These are phyloP conservation scores for Tiliacea aurago DNA, from an alignment of 2,888 invertebrate genomes.

Conservation along the genomic window DNA sequence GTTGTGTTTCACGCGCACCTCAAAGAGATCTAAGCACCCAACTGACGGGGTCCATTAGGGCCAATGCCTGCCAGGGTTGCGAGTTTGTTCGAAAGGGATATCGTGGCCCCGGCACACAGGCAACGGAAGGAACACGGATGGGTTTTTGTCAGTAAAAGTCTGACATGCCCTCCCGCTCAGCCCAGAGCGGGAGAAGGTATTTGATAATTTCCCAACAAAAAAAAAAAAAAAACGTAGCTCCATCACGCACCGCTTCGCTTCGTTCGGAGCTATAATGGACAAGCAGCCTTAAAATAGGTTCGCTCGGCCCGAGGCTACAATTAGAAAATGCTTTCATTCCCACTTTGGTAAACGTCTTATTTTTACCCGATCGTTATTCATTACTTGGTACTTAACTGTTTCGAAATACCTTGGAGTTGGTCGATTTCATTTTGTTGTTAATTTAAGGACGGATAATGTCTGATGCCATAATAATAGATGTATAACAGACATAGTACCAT, in stretches of 20 bases:
- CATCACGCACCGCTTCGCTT: background rate
- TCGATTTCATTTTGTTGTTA: constrained; percentile 16
- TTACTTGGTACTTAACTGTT: constrained; percentile 41
- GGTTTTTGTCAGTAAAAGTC: too few relatives aligned
- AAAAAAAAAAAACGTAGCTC: too few relatives aligned
- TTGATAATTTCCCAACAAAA: too few relatives aligned
- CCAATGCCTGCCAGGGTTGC: too few relatives aligned
- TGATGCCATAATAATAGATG: background rate
- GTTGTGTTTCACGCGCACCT: too few relatives aligned
- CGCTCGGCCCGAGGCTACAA: constrained; percentile 48
- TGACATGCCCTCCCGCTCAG: too few relatives aligned
- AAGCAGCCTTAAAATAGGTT: constrained; percentile 4
- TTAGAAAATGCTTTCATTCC: constrained; percentile 42
- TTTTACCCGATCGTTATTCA: constrained; percentile 55
- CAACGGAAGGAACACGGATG: too few relatives aligned
- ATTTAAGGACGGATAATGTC: background rate
- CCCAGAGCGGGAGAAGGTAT: too few relatives aligned
- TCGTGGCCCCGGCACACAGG: too few relatives aligned
- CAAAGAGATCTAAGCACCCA: too few relatives aligned
- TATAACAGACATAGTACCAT: background rate
- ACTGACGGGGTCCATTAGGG: too few relatives aligned
- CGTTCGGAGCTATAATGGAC: background rate
- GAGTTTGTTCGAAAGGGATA: too few relatives aligned
- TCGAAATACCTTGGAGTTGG: constrained; percentile 11
- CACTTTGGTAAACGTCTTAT: constrained; percentile 46